These are phyloP conservation scores for Linnaemya vulpina DNA, from an alignment of 2,888 invertebrate genomes.

Conservation along the genomic window DNA sequence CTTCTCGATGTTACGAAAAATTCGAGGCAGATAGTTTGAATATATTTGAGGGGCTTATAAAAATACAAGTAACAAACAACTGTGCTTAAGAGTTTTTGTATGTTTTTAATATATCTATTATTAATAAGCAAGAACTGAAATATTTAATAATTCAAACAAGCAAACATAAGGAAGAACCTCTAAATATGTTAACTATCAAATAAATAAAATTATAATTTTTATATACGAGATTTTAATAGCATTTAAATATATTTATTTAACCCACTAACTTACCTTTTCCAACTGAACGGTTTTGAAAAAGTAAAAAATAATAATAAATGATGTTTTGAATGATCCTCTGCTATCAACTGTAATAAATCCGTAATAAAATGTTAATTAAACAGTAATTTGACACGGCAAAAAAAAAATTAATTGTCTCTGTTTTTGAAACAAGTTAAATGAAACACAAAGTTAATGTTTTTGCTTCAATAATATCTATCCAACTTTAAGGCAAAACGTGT, in stretches of 20 bases:
- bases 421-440: constrained; percentile 24
- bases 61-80: too few species aligned
- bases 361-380: constrained; percentile 46
- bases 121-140: too few species aligned
- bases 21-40: too few species aligned
- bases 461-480: background rate
- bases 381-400: constrained; percentile 32
- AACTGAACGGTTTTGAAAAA: constrained; percentile 39
- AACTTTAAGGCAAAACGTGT: constrained; percentile 1
- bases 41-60: too few species aligned
- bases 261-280: constrained; percentile 62
- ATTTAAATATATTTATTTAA: constrained; percentile 29
- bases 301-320: constrained; percentile 53
- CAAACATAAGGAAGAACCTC: too few species aligned
- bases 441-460: constrained; percentile 2
- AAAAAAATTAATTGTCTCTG: background rate
- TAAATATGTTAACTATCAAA: too few species aligned
- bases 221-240: background rate
- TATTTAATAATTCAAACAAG: too few species aligned
- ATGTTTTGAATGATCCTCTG: constrained; percentile 38
- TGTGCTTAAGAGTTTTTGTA: too few species aligned
- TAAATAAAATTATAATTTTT: too few species aligned
- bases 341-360: constrained; percentile 67
- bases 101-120: too few species aligned
- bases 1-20: too few species aligned